Conservation (phyloP, 2,888 invertebrate genomes). For the Gisinianus flammeolus region DNA sequence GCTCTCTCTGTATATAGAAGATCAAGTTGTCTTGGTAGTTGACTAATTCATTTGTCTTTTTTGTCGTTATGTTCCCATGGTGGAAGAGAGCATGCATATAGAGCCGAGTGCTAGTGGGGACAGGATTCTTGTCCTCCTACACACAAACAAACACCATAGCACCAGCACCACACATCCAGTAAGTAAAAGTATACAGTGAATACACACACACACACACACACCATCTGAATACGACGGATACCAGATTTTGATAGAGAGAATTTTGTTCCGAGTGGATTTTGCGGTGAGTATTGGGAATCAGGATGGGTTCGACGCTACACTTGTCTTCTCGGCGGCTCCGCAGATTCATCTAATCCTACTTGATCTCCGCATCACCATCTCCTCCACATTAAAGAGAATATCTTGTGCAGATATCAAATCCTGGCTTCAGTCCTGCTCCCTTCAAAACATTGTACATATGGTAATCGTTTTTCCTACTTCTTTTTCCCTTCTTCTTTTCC, state of each 20-base stretch:
- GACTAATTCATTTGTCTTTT: background rate
- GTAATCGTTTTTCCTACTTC: background rate
- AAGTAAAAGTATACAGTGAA: too few species aligned
- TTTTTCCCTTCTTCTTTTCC: background rate
- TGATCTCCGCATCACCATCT: constrained; percentile 46
- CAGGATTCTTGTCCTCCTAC: too few species aligned
- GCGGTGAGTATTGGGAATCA: constrained; percentile 39
- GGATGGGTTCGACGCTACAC: constrained; percentile 59
- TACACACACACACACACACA: too few species aligned
- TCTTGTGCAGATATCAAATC: constrained; percentile 15
- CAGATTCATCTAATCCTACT: constrained; percentile 59
- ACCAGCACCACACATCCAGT: too few species aligned
- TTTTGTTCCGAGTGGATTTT: constrained; percentile 21
- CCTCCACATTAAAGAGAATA: background rate
- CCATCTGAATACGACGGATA: too few species aligned
- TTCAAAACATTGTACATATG: background rate
- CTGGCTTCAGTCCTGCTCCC: background rate
- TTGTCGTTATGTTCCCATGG: background rate
- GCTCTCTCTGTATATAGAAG: too few species aligned
- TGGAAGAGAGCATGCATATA: background rate
- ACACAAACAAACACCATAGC: too few species aligned
- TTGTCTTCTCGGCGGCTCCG: constrained; percentile 59
- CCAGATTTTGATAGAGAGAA: too few species aligned
- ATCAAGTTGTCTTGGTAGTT: background rate
- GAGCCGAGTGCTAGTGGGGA: too few species aligned